phyloP scores from a whole-genome alignment of 2,797 vertebrate genomes.

The Thripadectes ignobilis region DNA sequence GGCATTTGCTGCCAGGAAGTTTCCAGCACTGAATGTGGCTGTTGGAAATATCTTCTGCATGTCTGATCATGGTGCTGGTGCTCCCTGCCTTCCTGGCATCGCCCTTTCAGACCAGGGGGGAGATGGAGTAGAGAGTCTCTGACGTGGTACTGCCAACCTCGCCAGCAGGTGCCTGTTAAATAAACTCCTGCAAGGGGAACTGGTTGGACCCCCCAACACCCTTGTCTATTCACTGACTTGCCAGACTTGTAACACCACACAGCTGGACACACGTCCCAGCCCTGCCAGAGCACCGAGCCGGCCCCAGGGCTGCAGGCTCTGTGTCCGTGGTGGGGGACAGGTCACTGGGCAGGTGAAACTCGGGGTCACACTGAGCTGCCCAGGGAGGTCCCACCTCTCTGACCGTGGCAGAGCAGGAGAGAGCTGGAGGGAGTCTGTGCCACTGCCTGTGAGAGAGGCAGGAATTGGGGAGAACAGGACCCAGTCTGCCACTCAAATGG shows the following conservation, averaged over 20 bases:
- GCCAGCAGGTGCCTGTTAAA: neutral
- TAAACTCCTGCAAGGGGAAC: too few relatives aligned
- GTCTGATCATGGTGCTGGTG: neutral
- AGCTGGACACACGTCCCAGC: neutral
- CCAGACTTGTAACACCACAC: accelerated
- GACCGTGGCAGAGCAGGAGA: accelerated
- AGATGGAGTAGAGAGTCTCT: neutral
- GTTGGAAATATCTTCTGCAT: neutral
- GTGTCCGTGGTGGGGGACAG: accelerated
- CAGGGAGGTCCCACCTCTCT: neutral
- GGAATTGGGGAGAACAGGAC: too few relatives aligned
- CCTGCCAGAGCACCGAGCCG: neutral
- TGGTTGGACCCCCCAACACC: neutral
- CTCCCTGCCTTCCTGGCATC: neutral
- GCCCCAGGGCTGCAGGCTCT: neutral
- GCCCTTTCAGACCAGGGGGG: neutral
- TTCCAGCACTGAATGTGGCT: neutral
- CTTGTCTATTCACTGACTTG: accelerated
- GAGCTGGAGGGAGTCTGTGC: neutral
- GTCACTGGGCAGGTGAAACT: neutral
- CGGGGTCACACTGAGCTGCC: neutral
- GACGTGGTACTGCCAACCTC: accelerated
- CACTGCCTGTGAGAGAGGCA: accelerated
- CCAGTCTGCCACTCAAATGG: neutral
- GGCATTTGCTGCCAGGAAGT: neutral